phyloP scores from a whole-genome alignment of 2,113 vertebrate genomes.

The Ahaetulla prasina region DNA sequence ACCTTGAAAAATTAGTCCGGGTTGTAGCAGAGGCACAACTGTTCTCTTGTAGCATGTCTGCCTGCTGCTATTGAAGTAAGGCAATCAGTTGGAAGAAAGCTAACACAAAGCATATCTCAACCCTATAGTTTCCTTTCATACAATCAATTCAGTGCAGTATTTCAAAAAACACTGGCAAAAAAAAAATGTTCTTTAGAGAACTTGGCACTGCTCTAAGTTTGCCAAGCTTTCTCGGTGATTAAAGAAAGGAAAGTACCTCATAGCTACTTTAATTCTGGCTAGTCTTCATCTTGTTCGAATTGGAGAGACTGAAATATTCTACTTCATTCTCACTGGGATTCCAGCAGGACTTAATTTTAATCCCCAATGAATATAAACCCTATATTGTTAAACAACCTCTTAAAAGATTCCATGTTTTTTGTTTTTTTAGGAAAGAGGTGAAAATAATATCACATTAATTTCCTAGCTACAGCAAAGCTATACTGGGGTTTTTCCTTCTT shows the following conservation, averaged over 20 bases:
- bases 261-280: neutral
- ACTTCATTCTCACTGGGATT: neutral
- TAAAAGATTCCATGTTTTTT: neutral
- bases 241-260: neutral
- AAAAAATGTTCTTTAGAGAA: neutral
- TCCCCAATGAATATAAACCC: neutral
- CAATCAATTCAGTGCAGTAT: neutral
- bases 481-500: neutral
- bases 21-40: slow-evolving; percentile 20
- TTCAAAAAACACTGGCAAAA: neutral
- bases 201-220: neutral
- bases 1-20: slow-evolving; percentile 18
- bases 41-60: neutral
- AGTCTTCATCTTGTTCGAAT: neutral
- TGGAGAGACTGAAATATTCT: neutral
- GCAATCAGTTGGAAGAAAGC: neutral
- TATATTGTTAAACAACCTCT: neutral
- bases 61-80: neutral
- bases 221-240: neutral
- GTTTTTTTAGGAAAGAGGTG: neutral
- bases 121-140: neutral
- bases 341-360: neutral
- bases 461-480: neutral
- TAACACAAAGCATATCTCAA: neutral
- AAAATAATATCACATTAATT: neutral